These are phyloP conservation scores for Plebejus argus DNA, from an alignment of 2,888 invertebrate genomes.

Conservation along the genomic window DNA sequence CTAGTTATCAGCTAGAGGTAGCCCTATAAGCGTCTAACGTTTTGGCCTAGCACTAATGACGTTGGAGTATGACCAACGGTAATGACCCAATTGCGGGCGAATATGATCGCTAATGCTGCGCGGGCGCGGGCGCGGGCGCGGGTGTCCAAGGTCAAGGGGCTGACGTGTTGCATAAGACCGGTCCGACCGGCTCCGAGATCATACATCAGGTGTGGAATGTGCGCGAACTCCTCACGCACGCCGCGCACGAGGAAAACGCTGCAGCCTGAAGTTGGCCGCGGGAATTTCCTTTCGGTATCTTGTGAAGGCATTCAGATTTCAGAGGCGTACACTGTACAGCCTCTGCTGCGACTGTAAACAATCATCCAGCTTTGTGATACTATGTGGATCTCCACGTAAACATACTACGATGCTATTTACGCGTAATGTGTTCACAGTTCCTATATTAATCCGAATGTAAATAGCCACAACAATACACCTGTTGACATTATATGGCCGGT, in stretches of 20 bases:
- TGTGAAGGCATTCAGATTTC: neutral
- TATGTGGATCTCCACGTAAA: neutral
- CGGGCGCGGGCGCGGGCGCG: constrained; percentile 50
- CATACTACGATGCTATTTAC: neutral
- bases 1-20: constrained; percentile 33
- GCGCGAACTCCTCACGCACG: neutral
- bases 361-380: neutral
- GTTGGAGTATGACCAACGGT: constrained; percentile 75
- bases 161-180: constrained; percentile 61
- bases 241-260: constrained; percentile 3
- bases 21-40: constrained; percentile 45
- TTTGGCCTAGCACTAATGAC: constrained; percentile 74
- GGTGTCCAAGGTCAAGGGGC: constrained; percentile 67
- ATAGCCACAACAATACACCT: constrained; percentile 19
- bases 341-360: neutral
- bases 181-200: constrained; percentile 40
- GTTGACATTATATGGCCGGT: constrained; percentile 11
- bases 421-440: neutral
- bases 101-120: constrained; percentile 55
- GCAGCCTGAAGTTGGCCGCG: neutral
- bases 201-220: constrained; percentile 28
- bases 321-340: neutral
- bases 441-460: constrained; percentile 1
- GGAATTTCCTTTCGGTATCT: neutral
- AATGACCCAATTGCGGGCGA: constrained; percentile 61